Base-by-base conservation (phyloP, 2,888 invertebrate genomes). In the Halictus ligatus region DNA sequence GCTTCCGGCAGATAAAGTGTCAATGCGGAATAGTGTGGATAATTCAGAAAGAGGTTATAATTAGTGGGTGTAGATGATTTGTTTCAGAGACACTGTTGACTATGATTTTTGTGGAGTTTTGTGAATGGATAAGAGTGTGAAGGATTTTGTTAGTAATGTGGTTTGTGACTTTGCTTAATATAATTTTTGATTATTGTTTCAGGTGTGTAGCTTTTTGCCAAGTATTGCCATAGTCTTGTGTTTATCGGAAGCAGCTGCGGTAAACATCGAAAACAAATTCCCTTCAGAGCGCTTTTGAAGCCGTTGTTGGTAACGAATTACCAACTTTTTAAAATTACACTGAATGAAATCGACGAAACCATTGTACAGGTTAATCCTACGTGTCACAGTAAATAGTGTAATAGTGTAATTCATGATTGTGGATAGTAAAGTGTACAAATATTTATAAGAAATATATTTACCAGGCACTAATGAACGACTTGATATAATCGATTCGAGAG, bases 291-390 rank as follows among this genome's bases (percentile, higher is more conserved):
- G 74, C 73, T 50, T 12, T 15, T 0, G 3, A 43, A 10, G 5
- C 46, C 21, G 15, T 7, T 21, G 43, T 78, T 84, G 75, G 48
- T 71, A 83, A 78, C 13, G 60, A 83, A 72, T 54, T 54, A 54
- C 54, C 54, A 54, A n/a, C 21, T 0, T 54, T 3, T 54, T 21
- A 0, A 3, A n/a, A 54, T 54, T 54, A 10, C 10, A 54, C 10
- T n/a, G 84, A 7, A 10, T n/a, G 10, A 2, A 21, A n/a, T 64
- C 64, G 10, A 2, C 10, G n/a, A 10, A 29, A 29, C 13, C 48
- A 21, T 35, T 29, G 29, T 64, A 64, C 64, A 29, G 46, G 7
- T n/a, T 72, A 76, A 75, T 25, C 78, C 29, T n/a, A 29, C n/a
- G 83, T 35, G 8, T 21, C 18, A 67, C 10, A 21, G 60, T 1